Conservation (phyloP, 2,888 invertebrate species). For the Anticlea derivata region DNA sequence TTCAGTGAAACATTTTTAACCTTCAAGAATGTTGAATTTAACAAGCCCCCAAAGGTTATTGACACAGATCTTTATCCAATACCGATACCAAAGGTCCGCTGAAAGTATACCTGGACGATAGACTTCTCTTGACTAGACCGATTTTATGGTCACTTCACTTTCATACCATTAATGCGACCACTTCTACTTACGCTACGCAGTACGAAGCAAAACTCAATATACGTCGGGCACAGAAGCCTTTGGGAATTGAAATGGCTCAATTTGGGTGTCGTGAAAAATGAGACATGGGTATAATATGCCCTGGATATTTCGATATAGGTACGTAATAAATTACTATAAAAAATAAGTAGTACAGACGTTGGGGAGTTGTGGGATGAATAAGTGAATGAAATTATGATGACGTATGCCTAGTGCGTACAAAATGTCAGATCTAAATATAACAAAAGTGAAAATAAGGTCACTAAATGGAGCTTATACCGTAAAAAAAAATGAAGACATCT, state of each 20-base stretch:
- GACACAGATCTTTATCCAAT: conserved; percentile 2
- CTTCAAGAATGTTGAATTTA: not conserved
- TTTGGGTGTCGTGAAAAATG: conserved; percentile 50
- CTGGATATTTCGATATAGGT: conserved; percentile 31
- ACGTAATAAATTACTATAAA: conserved; percentile 31
- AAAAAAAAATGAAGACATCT: too few species aligned
- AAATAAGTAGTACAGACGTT: conserved; percentile 29
- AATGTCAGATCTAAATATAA: too few species aligned
- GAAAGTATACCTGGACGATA: conserved; percentile 20
- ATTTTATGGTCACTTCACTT: conserved; percentile 18
- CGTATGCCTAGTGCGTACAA: not conserved
- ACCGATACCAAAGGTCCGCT: conserved; percentile 3
- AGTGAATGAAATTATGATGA: conserved; percentile 25
- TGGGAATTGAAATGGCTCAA: conserved; percentile 49
- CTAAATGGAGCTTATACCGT: not conserved
- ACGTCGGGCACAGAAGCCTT: conserved; percentile 39
- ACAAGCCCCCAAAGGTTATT: conserved; percentile 3
- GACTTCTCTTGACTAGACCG: conserved; percentile 19
- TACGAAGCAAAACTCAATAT: conserved; percentile 39
- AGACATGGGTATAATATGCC: conserved; percentile 40
- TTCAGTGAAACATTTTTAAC: too few species aligned
- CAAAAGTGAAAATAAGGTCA: too few species aligned
- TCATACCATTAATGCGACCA: conserved; percentile 20
- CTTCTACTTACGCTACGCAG: conserved; percentile 19
- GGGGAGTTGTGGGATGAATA: conserved; percentile 23